Conservation (phyloP, 2,888 invertebrate genomes). For the Sthenelais limicola region DNA sequence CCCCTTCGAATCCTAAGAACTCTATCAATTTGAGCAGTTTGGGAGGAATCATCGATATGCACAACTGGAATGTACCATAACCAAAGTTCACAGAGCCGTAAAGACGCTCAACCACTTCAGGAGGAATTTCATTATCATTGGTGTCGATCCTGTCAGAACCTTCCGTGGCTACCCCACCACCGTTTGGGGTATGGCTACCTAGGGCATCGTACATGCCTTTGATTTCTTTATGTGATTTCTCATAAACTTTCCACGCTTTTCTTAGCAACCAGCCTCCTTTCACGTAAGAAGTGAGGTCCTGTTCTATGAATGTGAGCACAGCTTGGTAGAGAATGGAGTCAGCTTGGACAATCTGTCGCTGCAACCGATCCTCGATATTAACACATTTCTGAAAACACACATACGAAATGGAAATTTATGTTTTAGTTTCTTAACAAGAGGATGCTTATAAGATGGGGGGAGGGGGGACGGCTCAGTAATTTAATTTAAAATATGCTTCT, state of each 20-base stretch:
- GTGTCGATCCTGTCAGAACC: not conserved
- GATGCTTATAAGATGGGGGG: too few species aligned
- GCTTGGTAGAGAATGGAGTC: constrained; percentile 80
- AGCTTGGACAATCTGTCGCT: constrained; percentile 79
- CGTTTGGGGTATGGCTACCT: constrained; percentile 10
- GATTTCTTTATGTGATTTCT: constrained; percentile 78
- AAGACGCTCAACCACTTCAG: constrained; percentile 76
- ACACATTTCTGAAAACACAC: constrained; percentile 42
- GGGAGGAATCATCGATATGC: constrained; percentile 80
- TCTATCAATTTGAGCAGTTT: constrained; percentile 76
- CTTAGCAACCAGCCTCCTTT: constrained; percentile 80
- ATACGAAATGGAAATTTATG: not conserved
- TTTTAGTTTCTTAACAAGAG: too few species aligned
- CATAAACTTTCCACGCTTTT: constrained; percentile 81
- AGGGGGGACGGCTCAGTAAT: too few species aligned
- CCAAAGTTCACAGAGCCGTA: constrained; percentile 82
- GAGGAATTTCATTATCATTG: constrained; percentile 45
- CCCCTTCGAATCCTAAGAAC: constrained; percentile 80
- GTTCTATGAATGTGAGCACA: constrained; percentile 78
- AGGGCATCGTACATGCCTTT: constrained; percentile 74
- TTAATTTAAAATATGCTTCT: too few species aligned
- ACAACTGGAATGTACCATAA: constrained; percentile 80
- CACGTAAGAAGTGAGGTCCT: constrained; percentile 78
- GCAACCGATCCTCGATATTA: constrained; percentile 75
- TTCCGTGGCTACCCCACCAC: not conserved